Base-by-base conservation (phyloP, 2,797 vertebrate species). In the Tenualosa ilisha region DNA sequence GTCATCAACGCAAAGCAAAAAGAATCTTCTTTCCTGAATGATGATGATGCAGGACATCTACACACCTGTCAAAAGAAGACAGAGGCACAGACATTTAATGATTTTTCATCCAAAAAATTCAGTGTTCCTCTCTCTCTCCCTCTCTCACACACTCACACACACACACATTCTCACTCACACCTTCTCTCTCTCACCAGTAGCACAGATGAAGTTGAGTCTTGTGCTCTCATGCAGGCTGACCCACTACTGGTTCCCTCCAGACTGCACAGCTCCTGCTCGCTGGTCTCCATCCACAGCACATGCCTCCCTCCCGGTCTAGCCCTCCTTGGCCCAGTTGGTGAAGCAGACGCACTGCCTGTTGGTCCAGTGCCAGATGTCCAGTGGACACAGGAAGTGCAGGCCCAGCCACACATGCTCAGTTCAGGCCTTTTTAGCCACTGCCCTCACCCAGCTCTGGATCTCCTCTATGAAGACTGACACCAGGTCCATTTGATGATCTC, bases 101-200 rank as follows among this genome's bases (percentile, higher is more conserved):
- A 54, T 15, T 54, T 54, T 54, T 54, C 9, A 82, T 59, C 82
- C n/a, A 43, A 31, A 31, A 31, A 31, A 31, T 31, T 31, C 31
- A 31, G 31, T 51, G 9, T n/a, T 22, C n/a, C 22, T 11, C 50
- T 46, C 81, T 46, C 3, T 3, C 82, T n/a, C 3, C n/a, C 22
- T 11, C 50, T 46, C 81, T 46, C 3, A 51, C 82, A 56, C 82
- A n/a, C 82, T n/a, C 82, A 83, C 82, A 83, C 82, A 83, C 82
- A 59, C 51, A 83, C 82, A 61, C 82, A 61, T 53, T 8, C 82
- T 8, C 51, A 31, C 63, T 2, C 46, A 46, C 46, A 46, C 46
- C 46, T 46, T 31, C 31, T 31, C 31, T 11, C 26, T 11, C 63
- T 68, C 65, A 12, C 13, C 13, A 40, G 65, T 72, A 13, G 65